Percentiles rank a stretch among this genome's conserved stretches.
Evolutionary conservation across 2,113 vertebrate species (phyloP).

Genomic region (Nerophis ophidion): DNA sequence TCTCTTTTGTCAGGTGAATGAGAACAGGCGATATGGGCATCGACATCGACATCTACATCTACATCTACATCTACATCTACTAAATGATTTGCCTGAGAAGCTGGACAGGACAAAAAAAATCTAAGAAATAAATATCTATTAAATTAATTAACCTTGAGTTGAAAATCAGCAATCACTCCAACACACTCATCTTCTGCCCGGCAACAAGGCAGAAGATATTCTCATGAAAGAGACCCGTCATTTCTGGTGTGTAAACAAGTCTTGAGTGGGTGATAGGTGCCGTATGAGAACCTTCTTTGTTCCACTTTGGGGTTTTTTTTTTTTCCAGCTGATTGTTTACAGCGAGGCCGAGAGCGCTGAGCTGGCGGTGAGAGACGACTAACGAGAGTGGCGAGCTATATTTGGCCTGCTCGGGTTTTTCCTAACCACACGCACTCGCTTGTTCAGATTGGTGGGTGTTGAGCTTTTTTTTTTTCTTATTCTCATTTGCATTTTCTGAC

Average conservation of each 20-base stretch:
- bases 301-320: slow-evolving; percentile 15
- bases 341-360: slow-evolving; percentile 18
- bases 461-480: neutral
- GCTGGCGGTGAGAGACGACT: slow-evolving; percentile 49
- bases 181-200: neutral
- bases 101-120: no score
- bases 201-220: slow-evolving; percentile 24
- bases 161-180: no score
- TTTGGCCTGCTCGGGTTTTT: slow-evolving; percentile 59
- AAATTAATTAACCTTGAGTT: no score
- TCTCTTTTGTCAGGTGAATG: no score
- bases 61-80: no score
- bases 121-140: no score
- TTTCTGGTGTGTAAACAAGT: slow-evolving; percentile 3
- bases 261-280: slow-evolving; percentile 50
- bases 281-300: slow-evolving; percentile 30
- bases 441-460: slow-evolving; percentile 58
- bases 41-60: no score
- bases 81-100: no score
- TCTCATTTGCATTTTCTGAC: slow-evolving; percentile 48
- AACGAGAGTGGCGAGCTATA: slow-evolving; percentile 47
- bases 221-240: slow-evolving; percentile 21
- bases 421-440: slow-evolving; percentile 45
- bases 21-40: neutral
- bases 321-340: slow-evolving; percentile 29